Percentiles rank a stretch among this genome's conserved stretches.
Conservation (phyloP, 53 echinoderm and acorn worm genomes). For the Pentamera pediparva region DNA sequence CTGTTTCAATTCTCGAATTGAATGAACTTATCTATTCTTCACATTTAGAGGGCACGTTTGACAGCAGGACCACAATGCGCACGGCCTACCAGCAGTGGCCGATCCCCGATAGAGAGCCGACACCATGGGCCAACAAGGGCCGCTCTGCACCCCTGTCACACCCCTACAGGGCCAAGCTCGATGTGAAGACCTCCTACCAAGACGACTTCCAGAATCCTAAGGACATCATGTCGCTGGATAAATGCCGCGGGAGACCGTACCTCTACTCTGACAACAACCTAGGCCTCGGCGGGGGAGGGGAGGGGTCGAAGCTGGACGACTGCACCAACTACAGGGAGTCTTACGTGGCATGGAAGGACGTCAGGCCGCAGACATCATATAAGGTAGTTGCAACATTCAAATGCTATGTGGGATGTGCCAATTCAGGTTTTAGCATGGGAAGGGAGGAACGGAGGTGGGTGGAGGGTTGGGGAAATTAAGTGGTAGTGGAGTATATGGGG, state of each 20-base stretch:
- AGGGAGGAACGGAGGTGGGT: too few species aligned
- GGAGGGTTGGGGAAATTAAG: too few species aligned
- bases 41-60: conserved; percentile 60
- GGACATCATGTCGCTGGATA: conserved; percentile 49
- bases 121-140: conserved; percentile 69
- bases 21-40: neutral
- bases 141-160: conserved; percentile 35
- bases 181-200: conserved; percentile 69
- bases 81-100: conserved; percentile 86
- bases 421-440: too few species aligned
- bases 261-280: conserved; percentile 58
- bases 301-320: conserved; percentile 53
- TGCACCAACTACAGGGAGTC: conserved; percentile 63
- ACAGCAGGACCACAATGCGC: conserved; percentile 71
- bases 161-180: conserved; percentile 50
- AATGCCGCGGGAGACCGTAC: conserved; percentile 71
- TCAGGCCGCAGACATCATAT: conserved; percentile 62
- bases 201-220: conserved; percentile 56
- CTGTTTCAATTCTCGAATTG: too few species aligned
- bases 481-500: too few species aligned
- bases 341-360: conserved; percentile 68
- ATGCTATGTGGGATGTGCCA: too few species aligned
- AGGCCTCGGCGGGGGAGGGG: conserved; percentile 37
- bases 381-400: too few species aligned
- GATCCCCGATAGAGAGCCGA: conserved; percentile 36